phyloP scores from a whole-genome alignment of 1,140 invertebrate species.

The Drosophila neocordata region DNA sequence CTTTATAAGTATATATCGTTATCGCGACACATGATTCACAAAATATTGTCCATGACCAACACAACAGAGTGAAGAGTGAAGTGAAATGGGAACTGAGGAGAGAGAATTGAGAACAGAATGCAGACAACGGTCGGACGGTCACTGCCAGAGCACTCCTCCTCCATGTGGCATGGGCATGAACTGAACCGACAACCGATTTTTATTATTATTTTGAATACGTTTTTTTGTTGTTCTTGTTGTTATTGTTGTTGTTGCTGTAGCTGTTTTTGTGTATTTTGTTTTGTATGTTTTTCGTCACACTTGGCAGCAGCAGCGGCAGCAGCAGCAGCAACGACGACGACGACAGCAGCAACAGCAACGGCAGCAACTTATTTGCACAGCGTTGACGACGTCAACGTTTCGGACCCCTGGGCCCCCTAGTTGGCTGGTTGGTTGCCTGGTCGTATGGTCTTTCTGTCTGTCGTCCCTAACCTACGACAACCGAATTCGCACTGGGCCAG shows the following conservation, averaged over 20 bases:
- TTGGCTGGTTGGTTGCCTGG: conserved; percentile 50
- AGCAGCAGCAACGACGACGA: conserved; percentile 21
- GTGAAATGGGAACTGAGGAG: conserved; percentile 16
- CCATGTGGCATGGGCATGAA: conserved; percentile 23
- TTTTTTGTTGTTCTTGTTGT: conserved; percentile 65
- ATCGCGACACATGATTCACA: conserved; percentile 74
- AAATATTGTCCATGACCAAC: conserved; percentile 78
- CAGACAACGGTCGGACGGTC: conserved; percentile 24
- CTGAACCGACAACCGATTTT: conserved; percentile 64
- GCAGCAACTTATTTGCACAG: conserved; percentile 68
- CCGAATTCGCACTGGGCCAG: conserved; percentile 80
- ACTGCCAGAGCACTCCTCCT: conserved; percentile 18
- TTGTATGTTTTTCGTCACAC: conserved; percentile 80
- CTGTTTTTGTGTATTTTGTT: conserved; percentile 74
- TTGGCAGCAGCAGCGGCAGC: conserved; percentile 60
- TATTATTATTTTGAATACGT: conserved; percentile 80
- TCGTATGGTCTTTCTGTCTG: conserved; percentile 56
- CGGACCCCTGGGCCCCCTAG: conserved; percentile 13
- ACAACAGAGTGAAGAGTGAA: conserved; percentile 49
- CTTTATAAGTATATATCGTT: conserved; percentile 56
- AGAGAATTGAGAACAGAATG: conserved; percentile 24
- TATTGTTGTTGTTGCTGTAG: conserved; percentile 48
- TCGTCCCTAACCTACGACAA: conserved; percentile 78
- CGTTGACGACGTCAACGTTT: conserved; percentile 42
- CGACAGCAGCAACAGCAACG: conserved; percentile 38